Conservation (phyloP, 2,797 vertebrate species). For the Tapera naevia region DNA sequence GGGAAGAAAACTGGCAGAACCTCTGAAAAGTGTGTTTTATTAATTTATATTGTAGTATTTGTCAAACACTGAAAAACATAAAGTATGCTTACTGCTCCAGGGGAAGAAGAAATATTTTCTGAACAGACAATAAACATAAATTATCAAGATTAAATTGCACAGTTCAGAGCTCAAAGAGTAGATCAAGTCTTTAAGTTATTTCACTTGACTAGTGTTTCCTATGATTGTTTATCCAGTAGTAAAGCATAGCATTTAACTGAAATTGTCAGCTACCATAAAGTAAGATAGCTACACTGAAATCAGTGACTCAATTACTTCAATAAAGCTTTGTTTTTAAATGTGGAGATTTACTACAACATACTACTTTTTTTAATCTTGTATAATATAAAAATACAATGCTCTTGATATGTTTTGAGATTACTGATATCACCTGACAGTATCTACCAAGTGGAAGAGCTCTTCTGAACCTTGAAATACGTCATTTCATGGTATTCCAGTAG, state of each 20-base stretch:
- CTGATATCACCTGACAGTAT: not conserved
- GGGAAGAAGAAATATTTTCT: not conserved
- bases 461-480: not conserved
- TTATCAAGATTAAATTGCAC: not conserved
- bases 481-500: not conserved
- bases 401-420: not conserved
- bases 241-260: not conserved
- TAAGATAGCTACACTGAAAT: not conserved
- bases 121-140: not conserved
- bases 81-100: not conserved
- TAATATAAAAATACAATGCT: not conserved
- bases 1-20: not conserved
- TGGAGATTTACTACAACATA: not conserved
- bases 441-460: not conserved
- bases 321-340: not conserved
- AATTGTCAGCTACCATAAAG: not conserved
- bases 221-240: not conserved
- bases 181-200: not conserved
- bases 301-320: not conserved
- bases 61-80: not conserved
- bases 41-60: not conserved
- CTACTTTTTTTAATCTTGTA: not conserved
- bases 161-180: not conserved
- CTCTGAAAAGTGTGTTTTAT: not conserved
- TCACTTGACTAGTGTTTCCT: not conserved